Base-by-base conservation (phyloP, 2,113 vertebrate species). In the Cochlearius cochlearius region DNA sequence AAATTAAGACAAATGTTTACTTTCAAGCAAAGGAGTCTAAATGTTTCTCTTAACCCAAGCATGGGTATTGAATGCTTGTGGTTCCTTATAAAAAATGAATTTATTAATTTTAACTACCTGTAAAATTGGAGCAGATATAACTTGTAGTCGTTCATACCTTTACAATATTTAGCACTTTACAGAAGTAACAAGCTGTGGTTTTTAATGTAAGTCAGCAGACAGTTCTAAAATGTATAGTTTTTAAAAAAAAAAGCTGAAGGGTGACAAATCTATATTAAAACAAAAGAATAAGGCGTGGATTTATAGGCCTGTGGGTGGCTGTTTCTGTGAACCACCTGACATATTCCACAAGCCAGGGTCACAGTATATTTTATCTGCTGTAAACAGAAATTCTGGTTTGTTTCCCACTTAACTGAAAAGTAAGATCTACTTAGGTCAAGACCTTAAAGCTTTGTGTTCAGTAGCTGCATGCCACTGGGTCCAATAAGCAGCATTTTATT, bases 1-100 rank as follows among this genome's bases (percentile, higher is more conserved):
- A 86, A 96, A 95, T 95, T 63, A 92, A 97, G 94, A 98, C 95
- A 84, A 96, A 96, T 97, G 81, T 95, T 95, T 92, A 45, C 79
- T 91, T 62, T 95, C 32, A 62, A 92, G 82, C 38, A 76, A 72
- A 91, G 69, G 69, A 80, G 91, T 74, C 83, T 69, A 60, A 96
- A 78, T 81, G 53, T 92, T 59, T 95, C 56, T 97, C 7, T 80
- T 96, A 94, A 84, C 78, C 27, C 29, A 56, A 79, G 66, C 64
- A 82, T 47, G 55, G 38, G 52, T 96, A 67, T 29, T 94, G 96
- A 96, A 82, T 66, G 69, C 39, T 83, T 91, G 69, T 81, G 81
- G 92, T 95, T 96, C 92, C 73, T 96, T 72, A 30, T 3, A 64
- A 82, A 72, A 96, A 94, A 94, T 59, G 27, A 87, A 73, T 85